These are phyloP conservation scores for Listronotus bonariensis DNA, from an alignment of 1,140 invertebrate species.

Conservation along the genomic window DNA sequence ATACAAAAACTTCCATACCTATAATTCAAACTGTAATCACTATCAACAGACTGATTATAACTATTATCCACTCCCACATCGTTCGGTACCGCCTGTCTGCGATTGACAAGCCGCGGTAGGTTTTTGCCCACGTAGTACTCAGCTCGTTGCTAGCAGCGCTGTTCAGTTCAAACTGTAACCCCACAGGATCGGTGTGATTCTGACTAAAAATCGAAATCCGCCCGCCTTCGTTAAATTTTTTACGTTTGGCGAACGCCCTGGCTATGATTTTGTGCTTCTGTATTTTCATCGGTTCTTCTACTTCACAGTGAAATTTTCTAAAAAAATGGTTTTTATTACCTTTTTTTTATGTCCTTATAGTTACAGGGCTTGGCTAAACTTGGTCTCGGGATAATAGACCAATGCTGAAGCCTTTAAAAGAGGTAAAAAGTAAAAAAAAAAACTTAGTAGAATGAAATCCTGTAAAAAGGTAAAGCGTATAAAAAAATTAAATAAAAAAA, in stretches of 20 bases:
- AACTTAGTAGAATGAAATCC: too few relatives aligned
- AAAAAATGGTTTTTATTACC: too few relatives aligned
- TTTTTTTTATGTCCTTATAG: too few relatives aligned
- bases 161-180: constrained; percentile 83
- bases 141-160: constrained; percentile 76
- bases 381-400: too few relatives aligned
- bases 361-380: too few relatives aligned
- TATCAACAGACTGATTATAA: constrained; percentile 67
- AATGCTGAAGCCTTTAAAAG: too few relatives aligned
- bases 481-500: too few relatives aligned
- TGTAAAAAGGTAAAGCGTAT: too few relatives aligned
- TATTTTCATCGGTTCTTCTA: constrained; percentile 72
- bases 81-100: constrained; percentile 76
- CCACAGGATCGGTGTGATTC: constrained; percentile 88
- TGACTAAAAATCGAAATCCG: constrained; percentile 84
- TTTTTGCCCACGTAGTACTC: constrained; percentile 86
- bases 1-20: constrained; percentile 16
- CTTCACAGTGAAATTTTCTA: constrained; percentile 71
- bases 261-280: constrained; percentile 91
- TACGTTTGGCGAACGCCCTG: constrained; percentile 85
- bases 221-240: constrained; percentile 80
- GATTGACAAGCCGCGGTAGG: constrained; percentile 80
- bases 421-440: too few relatives aligned
- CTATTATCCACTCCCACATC: constrained; percentile 64
- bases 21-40: constrained; percentile 76